A percentile compares a stretch with the other conserved stretches of the same genome.
phyloP scores from a whole-genome alignment of 2,113 vertebrate genomes.

The Scartelaos histophorus region DNA sequence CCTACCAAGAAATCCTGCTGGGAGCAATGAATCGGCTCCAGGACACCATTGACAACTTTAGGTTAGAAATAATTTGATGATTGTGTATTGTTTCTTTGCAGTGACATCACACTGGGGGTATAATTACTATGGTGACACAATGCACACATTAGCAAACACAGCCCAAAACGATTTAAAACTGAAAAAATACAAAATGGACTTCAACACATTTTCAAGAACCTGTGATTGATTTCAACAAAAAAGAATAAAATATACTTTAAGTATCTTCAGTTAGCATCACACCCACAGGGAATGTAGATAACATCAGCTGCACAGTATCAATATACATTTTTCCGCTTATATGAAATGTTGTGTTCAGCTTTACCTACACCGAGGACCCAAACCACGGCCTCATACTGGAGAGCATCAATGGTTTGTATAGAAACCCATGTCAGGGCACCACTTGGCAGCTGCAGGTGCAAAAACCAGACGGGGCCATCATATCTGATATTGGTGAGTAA shows the following conservation, averaged over 20 bases:
- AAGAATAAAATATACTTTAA: no score
- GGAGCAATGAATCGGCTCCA: slow-evolving; percentile 17
- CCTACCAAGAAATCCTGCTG: slow-evolving; percentile 14
- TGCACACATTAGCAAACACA: no score
- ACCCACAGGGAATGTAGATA: no score
- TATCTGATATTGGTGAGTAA: slow-evolving; percentile 37
- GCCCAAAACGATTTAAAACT: no score
- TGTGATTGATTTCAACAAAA: no score
- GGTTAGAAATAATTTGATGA: background rate
- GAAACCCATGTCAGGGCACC: rapidly evolving
- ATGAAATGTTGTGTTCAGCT: slow-evolving; percentile 9
- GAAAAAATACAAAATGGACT: no score
- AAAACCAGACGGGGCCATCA: rapidly evolving
- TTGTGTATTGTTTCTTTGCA: no score
- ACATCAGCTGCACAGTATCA: no score
- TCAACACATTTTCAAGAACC: no score
- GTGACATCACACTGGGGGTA: no score
- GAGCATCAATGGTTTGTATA: slow-evolving; percentile 25
- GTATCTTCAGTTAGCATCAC: no score
- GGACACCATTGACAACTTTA: background rate
- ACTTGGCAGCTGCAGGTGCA: slow-evolving; percentile 32
- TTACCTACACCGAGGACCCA: slow-evolving; percentile 16
- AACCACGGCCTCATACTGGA: slow-evolving; percentile 22
- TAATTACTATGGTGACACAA: no score
- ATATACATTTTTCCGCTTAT: background rate